A percentile compares a stretch with the other conserved stretches of the same genome.
Conservation (phyloP, 2,888 invertebrate genomes). For the Lissonota sp. region DNA sequence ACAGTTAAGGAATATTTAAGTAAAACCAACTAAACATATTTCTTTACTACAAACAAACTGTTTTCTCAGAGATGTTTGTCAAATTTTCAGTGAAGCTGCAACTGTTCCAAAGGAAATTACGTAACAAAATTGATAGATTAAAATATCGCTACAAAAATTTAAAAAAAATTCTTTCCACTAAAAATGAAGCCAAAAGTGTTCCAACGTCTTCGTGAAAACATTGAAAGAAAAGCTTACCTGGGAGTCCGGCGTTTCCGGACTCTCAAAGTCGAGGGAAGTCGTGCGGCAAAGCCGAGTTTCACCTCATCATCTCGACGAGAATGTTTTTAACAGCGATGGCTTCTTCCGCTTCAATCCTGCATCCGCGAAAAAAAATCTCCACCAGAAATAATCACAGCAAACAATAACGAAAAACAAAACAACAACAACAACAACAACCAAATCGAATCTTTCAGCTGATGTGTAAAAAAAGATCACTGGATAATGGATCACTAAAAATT, state of each 20-base stretch:
- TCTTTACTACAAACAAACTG: too few species aligned
- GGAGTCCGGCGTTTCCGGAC: constrained; percentile 55
- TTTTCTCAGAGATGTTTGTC: too few species aligned
- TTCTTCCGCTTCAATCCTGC: not conserved
- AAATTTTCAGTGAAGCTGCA: too few species aligned
- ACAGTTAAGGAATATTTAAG: too few species aligned
- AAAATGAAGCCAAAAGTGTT: not conserved
- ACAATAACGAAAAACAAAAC: not conserved
- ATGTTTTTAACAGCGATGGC: not conserved
- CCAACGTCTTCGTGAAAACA: too few species aligned
- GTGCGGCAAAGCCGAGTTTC: constrained; percentile 38
- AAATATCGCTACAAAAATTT: too few species aligned
- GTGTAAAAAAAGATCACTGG: not conserved
- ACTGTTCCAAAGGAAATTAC: too few species aligned
- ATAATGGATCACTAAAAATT: too few species aligned
- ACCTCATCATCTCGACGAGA: constrained; percentile 50
- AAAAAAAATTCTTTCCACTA: not conserved
- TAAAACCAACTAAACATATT: too few species aligned
- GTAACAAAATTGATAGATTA: too few species aligned
- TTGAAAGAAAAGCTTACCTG: constrained; percentile 47
- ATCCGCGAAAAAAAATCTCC: not conserved
- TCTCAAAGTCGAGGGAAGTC: constrained; percentile 63
- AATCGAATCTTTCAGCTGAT: not conserved
- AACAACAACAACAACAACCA: not conserved
- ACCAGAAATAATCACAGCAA: not conserved